These are phyloP conservation scores for Lepidothrix coronata DNA, from an alignment of 2,113 vertebrate genomes.

Conservation along the genomic window DNA sequence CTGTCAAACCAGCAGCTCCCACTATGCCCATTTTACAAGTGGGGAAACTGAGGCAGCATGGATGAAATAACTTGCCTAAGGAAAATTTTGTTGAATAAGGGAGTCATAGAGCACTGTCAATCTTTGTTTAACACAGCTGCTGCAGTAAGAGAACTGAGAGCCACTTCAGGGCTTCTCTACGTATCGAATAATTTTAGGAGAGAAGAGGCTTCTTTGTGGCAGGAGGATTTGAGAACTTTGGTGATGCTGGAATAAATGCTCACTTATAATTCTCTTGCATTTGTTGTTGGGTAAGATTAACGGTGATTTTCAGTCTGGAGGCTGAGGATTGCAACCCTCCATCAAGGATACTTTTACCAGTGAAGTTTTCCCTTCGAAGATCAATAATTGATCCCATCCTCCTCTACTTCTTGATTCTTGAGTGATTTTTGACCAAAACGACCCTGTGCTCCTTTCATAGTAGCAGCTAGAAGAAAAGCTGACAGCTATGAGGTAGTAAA, in stretches of 20 bases:
- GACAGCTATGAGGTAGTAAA: constrained; percentile 52
- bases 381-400: background rate
- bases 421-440: background rate
- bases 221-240: background rate
- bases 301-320: background rate
- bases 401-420: background rate
- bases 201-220: background rate
- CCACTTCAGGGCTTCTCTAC: background rate
- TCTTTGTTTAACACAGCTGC: background rate
- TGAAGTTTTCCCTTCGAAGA: background rate
- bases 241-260: background rate
- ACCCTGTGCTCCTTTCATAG: background rate
- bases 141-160: background rate
- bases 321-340: background rate
- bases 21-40: background rate
- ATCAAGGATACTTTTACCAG: background rate
- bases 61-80: background rate
- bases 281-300: background rate
- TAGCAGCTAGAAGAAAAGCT: constrained; percentile 24
- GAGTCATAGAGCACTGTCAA: background rate
- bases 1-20: background rate
- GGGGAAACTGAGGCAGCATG: background rate
- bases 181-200: background rate
- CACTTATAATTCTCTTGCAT: background rate
- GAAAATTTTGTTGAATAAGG: background rate